Evolutionary conservation across 2,113 vertebrate species (phyloP).

Genomic region (Ptyas mucosa): DNA sequence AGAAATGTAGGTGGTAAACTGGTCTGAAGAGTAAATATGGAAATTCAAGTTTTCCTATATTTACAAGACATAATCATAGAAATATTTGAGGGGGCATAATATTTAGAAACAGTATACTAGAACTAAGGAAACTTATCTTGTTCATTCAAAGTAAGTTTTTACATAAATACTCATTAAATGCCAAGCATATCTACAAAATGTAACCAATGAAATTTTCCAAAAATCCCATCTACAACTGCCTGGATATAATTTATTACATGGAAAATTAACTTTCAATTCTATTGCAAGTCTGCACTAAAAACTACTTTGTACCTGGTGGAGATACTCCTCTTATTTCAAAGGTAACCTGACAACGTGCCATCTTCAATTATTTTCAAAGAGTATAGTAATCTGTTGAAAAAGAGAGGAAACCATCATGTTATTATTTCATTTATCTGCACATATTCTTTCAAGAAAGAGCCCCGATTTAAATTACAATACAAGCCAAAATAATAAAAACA

Average conservation of each 20-base stretch:
- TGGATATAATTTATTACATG: background rate
- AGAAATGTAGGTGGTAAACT: background rate
- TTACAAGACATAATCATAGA: background rate
- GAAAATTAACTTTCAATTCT: background rate
- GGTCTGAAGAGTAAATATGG: background rate
- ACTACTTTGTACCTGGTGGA: slow-evolving; percentile 75
- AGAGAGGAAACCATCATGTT: background rate
- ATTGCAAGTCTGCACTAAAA: background rate
- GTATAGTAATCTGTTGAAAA: background rate
- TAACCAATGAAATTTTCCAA: background rate
- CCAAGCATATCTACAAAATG: background rate
- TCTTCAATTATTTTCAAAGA: slow-evolving; percentile 57
- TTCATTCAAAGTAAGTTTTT: background rate
- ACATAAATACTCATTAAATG: background rate
- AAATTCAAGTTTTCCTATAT: background rate
- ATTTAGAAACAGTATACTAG: background rate
- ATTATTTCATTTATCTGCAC: background rate
- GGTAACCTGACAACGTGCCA: slow-evolving; percentile 83
- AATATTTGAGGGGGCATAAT: background rate
- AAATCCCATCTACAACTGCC: background rate
- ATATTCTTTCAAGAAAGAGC: background rate
- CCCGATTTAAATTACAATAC: background rate
- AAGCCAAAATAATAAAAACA: background rate
- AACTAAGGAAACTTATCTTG: background rate
- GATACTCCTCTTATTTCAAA: slow-evolving; percentile 82